Evolutionary conservation across 1,140 invertebrate genomes (phyloP), one percentile per base, ranked within the genome.

Genomic region (Vanessa tameamea): DNA sequence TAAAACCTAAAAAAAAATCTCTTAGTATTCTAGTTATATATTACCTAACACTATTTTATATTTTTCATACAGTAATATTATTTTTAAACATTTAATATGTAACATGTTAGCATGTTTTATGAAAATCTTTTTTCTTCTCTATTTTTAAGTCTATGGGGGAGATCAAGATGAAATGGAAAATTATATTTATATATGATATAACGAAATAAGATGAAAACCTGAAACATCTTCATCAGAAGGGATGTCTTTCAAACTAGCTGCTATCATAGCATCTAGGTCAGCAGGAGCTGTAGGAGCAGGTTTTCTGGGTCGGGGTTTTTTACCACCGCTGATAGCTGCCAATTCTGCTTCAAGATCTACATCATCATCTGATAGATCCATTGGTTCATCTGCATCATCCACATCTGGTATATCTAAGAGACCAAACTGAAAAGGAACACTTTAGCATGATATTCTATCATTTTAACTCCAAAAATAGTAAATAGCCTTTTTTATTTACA

Each of bases 281-380:
- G 84, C 87, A 55, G 91, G 82, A 48, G 94, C 80, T 3, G 92
- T 74, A 26, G 92, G 87, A 53, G 90, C 87, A 84, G 93, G 93
- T 86, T 93, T 94, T 90, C 94, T 94, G 50, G 94, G 92, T 80
- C 92, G 89, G 80, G 81, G 85, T 69, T 83, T 87, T 70, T 88
- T 85, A 61, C 92, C 90, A 59, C 94, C 93, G 70, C 96, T 94
- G 50, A 98, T 94, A 6, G 96, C 96, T 64, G 95, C 94, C 65
- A 98, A 90, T 90, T 99, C 97, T 26, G 97, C 97, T 90, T 98
- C 97, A 31, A 98, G 93, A 83, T 97, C 97, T 73, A 95, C 95
- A 84, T 98, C 96, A 87, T 95, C 94, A 82, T 95, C 95, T 69
- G 88, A 91, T 1, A 93, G 89, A 78, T 94, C 93, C 77, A 94